phyloP scores from a whole-genome alignment of 1,140 invertebrate genomes.

The Macrobrachium rosenbergii region DNA sequence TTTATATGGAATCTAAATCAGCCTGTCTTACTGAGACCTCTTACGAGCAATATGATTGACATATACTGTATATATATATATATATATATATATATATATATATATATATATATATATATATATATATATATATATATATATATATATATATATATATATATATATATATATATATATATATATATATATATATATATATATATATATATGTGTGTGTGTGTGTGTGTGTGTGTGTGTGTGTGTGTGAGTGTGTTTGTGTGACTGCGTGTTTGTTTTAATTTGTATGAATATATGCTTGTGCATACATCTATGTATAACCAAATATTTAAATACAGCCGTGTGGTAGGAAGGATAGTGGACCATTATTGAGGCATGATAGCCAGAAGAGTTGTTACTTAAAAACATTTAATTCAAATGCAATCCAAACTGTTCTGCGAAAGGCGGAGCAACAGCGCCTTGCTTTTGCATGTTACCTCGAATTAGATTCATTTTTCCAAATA shows the following conservation, averaged over 20 bases:
- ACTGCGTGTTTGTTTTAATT: neutral
- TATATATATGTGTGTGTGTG: neutral
- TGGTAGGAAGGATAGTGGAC: too few species aligned
- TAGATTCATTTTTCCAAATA: too few species aligned
- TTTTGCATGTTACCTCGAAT: too few species aligned
- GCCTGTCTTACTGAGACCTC: too few species aligned
- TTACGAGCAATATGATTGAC: too few species aligned
- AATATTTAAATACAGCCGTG: neutral
- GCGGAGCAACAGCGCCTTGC: too few species aligned
- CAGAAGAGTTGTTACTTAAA: too few species aligned
- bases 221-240: neutral
- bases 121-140: neutral
- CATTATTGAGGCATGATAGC: too few species aligned
- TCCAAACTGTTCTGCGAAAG: too few species aligned
- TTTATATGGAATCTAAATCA: too few species aligned
- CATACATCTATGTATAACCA: neutral
- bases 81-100: constrained; percentile 14
- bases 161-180: neutral
- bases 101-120: constrained; percentile 4
- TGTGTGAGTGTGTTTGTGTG: neutral
- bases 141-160: neutral
- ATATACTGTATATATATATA: constrained; percentile 1
- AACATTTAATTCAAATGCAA: too few species aligned
- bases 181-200: neutral
- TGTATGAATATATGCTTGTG: neutral